A percentile compares a stretch with the other conserved stretches of the same genome.
phyloP scores from a whole-genome alignment of 2,888 invertebrate genomes.

The Prosapia bicincta region DNA sequence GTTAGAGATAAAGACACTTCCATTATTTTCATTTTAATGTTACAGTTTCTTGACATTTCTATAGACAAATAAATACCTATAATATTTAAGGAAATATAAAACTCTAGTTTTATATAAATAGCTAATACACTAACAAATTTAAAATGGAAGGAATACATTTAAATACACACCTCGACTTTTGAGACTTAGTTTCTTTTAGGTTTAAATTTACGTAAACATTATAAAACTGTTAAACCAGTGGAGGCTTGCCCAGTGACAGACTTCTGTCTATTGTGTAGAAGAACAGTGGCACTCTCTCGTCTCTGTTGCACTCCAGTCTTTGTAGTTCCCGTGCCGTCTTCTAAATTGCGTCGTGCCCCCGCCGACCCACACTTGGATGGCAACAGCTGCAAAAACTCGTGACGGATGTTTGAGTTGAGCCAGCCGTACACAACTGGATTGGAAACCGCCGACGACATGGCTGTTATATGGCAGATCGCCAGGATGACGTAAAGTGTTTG shows the following conservation, averaged over 20 bases:
- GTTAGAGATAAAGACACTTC: too few relatives aligned
- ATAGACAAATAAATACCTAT: too few relatives aligned
- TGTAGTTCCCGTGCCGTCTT: neutral
- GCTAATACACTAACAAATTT: too few relatives aligned
- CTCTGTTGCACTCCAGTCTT: neutral
- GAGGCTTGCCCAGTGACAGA: neutral
- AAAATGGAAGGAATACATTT: neutral
- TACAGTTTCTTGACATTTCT: too few relatives aligned
- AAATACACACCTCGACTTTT: too few relatives aligned
- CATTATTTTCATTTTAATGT: too few relatives aligned
- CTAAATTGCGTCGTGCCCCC: neutral
- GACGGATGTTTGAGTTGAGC: conserved; percentile 57
- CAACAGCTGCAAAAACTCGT: conserved; percentile 47
- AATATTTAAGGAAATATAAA: too few relatives aligned
- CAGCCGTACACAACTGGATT: conserved; percentile 60
- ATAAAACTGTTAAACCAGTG: neutral
- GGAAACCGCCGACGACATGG: conserved; percentile 55
- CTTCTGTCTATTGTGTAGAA: neutral
- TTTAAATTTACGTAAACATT: neutral
- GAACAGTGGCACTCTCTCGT: conserved; percentile 5
- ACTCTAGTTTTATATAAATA: too few relatives aligned
- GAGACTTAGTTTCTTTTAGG: too few relatives aligned
- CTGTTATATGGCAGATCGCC: conserved; percentile 54
- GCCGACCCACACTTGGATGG: conserved; percentile 20
- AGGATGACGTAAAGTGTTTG: conserved; percentile 46